phyloP scores from a whole-genome alignment of 1,140 invertebrate species.

The Spodoptera litura region DNA sequence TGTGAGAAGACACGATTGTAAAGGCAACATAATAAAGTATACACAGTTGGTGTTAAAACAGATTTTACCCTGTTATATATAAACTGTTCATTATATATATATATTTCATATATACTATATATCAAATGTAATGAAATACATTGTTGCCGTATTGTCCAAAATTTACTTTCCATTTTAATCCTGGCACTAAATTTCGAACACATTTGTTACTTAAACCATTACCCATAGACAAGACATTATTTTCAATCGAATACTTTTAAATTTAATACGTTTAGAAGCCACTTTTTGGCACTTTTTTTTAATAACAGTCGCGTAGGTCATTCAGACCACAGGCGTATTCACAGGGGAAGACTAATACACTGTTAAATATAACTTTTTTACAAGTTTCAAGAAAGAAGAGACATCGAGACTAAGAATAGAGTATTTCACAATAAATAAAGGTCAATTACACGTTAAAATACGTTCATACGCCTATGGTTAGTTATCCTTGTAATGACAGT shows the following conservation, averaged over 20 bases:
- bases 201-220: slow-evolving; percentile 50
- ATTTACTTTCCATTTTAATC: slow-evolving; percentile 40
- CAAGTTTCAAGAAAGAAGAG: too few relatives aligned
- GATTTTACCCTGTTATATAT: slow-evolving; percentile 40
- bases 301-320: slow-evolving; percentile 36
- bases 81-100: too few relatives aligned
- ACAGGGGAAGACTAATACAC: background rate
- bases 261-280: slow-evolving; percentile 56
- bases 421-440: too few relatives aligned
- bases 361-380: too few relatives aligned
- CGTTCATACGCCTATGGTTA: slow-evolving; percentile 16
- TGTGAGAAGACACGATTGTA: slow-evolving; percentile 43
- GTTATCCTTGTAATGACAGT: slow-evolving; percentile 25
- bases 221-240: slow-evolving; percentile 25
- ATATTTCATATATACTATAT: too few relatives aligned
- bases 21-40: slow-evolving; percentile 43
- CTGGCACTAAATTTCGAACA: slow-evolving; percentile 65
- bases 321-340: slow-evolving; percentile 31
- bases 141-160: slow-evolving; percentile 57
- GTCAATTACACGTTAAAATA: background rate
- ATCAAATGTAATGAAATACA: slow-evolving; percentile 20
- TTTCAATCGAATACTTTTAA: slow-evolving; percentile 43
- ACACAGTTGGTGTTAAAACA: slow-evolving; percentile 29
- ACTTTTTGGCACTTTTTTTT: slow-evolving; percentile 63
- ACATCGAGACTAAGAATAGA: too few relatives aligned